Evolutionary conservation across 1,140 invertebrate species (phyloP).

Genomic region (Latrodectus geometricus): DNA sequence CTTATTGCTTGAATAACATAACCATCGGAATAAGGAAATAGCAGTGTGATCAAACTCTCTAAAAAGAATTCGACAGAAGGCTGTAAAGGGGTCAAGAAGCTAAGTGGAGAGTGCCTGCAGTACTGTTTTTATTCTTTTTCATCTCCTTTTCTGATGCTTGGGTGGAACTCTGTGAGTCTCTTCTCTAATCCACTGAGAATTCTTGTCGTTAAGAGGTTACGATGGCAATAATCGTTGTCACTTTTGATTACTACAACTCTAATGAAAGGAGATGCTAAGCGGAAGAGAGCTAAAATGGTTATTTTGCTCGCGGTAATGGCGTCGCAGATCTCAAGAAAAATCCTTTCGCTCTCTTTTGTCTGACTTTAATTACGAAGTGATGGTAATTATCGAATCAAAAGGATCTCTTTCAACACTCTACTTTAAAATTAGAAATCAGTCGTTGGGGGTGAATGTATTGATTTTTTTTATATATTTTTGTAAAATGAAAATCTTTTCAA

Average conservation of each 20-base stretch:
- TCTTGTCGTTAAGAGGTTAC: conserved; percentile 37
- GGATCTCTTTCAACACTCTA: not conserved
- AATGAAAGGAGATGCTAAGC: conserved; percentile 16
- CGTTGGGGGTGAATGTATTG: not conserved
- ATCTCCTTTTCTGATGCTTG: not conserved
- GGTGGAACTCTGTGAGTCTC: not conserved
- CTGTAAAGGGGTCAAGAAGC: not conserved
- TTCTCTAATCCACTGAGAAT: conserved; percentile 17
- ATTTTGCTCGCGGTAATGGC: not conserved
- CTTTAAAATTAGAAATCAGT: not conserved
- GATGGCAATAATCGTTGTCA: conserved; percentile 32
- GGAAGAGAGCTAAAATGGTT: conserved; percentile 14
- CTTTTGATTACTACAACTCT: conserved; percentile 36
- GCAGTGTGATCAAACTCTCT: not conserved
- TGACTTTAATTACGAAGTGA: not conserved
- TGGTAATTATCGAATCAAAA: not conserved
- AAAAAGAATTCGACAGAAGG: not conserved
- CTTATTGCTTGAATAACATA: not conserved
- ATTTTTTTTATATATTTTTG: not conserved
- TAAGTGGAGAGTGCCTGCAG: not conserved
- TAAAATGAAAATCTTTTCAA: not conserved
- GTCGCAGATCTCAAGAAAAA: not conserved
- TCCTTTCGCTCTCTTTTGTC: not conserved
- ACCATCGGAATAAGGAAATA: not conserved
- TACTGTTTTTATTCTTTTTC: not conserved